phyloP scores from a whole-genome alignment of 2,888 invertebrate species.

The Oegoconia quadripuncta region DNA sequence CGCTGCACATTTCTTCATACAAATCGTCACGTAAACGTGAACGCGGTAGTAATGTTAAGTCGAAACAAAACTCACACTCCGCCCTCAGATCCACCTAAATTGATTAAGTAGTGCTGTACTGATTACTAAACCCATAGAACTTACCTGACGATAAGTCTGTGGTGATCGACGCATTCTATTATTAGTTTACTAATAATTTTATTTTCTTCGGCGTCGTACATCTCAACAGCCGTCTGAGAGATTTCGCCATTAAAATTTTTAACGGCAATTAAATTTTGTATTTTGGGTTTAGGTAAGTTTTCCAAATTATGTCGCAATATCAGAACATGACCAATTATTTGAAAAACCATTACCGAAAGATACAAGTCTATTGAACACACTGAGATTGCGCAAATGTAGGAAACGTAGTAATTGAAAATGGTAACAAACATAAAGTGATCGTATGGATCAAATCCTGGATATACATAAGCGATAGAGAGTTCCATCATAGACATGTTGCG shows the following conservation, averaged over 20 bases:
- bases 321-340: slow-evolving; percentile 13
- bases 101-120: too few relatives aligned
- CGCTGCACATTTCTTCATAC: too few relatives aligned
- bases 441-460: slow-evolving; percentile 1
- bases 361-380: slow-evolving; percentile 7
- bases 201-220: slow-evolving; percentile 4
- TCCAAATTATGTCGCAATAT: slow-evolving; percentile 9
- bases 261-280: not conserved
- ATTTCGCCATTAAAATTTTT: not conserved
- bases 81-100: too few relatives aligned
- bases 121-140: not conserved
- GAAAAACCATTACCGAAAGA: slow-evolving; percentile 11
- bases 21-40: too few relatives aligned
- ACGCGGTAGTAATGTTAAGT: too few relatives aligned
- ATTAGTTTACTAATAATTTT: not conserved
- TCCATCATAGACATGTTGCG: not conserved
- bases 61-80: too few relatives aligned
- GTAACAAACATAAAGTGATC: not conserved
- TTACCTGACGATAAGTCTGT: slow-evolving; percentile 10
- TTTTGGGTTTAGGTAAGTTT: slow-evolving; percentile 1
- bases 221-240: not conserved
- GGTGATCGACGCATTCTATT: slow-evolving; percentile 8
- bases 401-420: slow-evolving; percentile 1
- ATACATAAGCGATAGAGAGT: not conserved
- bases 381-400: not conserved